Percentiles rank a stretch among this genome's conserved stretches.
Evolutionary conservation across 2,113 vertebrate genomes (phyloP).

Genomic region (Meles meles): DNA sequence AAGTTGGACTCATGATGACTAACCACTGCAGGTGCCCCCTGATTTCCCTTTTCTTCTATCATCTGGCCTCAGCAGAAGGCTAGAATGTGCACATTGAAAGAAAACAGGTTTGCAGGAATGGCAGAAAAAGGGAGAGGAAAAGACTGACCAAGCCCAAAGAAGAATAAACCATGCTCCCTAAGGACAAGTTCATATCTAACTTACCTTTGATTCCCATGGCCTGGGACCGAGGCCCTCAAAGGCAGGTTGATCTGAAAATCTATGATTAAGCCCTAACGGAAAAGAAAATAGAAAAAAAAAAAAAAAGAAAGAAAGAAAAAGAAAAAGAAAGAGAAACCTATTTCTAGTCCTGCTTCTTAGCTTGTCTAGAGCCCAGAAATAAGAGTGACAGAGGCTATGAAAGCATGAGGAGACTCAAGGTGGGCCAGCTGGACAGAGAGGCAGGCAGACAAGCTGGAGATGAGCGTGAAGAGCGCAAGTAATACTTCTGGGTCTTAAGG

Average conservation of each 20-base stretch:
- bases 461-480: fast-evolving
- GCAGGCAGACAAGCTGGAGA: neutral
- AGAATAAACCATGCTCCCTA: neutral
- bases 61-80: neutral
- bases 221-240: neutral
- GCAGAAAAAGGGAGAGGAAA: neutral
- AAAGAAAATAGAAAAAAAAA: neutral
- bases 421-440: neutral
- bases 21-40: neutral
- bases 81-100: neutral
- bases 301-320: too few relatives aligned
- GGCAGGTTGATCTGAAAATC: neutral
- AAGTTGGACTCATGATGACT: neutral
- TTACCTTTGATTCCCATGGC: neutral
- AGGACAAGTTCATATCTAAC: neutral
- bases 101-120: neutral
- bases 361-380: neutral
- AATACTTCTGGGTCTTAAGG: neutral
- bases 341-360: neutral
- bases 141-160: neutral
- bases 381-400: neutral
- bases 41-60: neutral
- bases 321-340: neutral
- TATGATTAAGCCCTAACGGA: neutral
- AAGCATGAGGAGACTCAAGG: neutral